Base-by-base conservation (phyloP, 2,797 vertebrate species). In the Arrhamphus sclerolepis region DNA sequence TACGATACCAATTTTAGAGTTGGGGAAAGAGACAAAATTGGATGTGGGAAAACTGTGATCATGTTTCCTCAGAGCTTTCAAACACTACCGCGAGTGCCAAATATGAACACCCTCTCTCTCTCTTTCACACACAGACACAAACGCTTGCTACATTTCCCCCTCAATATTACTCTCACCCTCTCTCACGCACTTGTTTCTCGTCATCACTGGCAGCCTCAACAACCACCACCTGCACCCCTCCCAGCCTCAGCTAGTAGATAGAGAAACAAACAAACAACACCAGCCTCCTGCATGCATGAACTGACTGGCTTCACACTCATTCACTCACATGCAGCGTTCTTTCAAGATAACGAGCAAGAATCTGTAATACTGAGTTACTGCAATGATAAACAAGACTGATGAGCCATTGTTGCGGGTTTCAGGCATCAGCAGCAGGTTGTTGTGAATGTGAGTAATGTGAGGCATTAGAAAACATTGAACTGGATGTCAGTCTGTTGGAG, bases 1-100 rank as follows among this genome's bases (percentile, higher is more conserved):
- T 39, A 49, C 41, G 29, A 42, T 28, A 26, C 24, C 28, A 38
- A 26, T 34, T 59, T 56, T 26, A 9, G 47, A 72, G 34, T 61
- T 55, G 41, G 62, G 46, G 43, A 78, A 49, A 52, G 38, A 69
- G 66, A 70, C 66, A 1, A 63, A 72, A 81, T 22, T 60, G 16
- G 70, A 72, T 75, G 54, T 71, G 18, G 7, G 18, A 46, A 76
- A 77, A 71, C 34, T 68, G 56, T 72, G 68, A 75, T 59, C 31
- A 18, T 60, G 52, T 80, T 72, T 77, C 74, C 52, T 56, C 42
- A 42, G 55, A 57, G 61, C 66, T 56, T 69, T 71, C 38, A 62
- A 77, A 70, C 66, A 73, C 49, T 58, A 22, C 34, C 55, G 57
- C 28, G 39, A 57, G 40, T 70, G 66, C 43, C 70, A 66, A 56